Evolutionary conservation across 1,140 invertebrate species (phyloP).

Genomic region (Sycophila sp.): DNA sequence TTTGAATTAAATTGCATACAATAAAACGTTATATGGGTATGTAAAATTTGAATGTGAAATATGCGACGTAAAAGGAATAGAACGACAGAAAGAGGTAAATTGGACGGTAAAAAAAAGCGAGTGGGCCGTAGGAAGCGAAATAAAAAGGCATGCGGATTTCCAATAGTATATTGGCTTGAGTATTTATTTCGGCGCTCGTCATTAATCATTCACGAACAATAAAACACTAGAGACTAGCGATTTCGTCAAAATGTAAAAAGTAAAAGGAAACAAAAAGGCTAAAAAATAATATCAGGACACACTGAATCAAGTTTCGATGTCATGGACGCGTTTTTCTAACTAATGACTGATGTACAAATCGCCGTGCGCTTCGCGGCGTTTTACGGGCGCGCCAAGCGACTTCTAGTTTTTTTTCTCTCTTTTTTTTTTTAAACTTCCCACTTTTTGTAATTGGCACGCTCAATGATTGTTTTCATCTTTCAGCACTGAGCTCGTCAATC

Average conservation of each 20-base stretch:
- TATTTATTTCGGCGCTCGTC: conserved; percentile 28
- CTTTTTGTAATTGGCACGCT: conserved; percentile 20
- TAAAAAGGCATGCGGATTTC: not conserved
- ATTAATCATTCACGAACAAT: conserved; percentile 22
- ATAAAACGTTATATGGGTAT: too few species aligned
- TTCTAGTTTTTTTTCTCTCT: too few species aligned
- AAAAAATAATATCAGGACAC: conserved; percentile 10
- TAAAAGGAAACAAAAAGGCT: not conserved
- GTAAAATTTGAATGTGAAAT: too few species aligned
- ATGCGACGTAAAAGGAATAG: too few species aligned
- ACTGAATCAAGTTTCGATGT: conserved; percentile 17
- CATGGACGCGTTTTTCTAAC: conserved; percentile 14
- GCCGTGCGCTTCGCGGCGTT: not conserved
- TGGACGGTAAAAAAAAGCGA: too few species aligned
- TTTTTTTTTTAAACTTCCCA: too few species aligned
- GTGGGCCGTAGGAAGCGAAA: not conserved
- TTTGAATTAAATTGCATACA: too few species aligned
- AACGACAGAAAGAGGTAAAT: too few species aligned
- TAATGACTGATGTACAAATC: conserved; percentile 6
- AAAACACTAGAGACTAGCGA: conserved; percentile 33
- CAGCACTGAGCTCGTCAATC: not conserved
- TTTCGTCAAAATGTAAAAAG: conserved; percentile 16
- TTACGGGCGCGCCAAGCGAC: not conserved
- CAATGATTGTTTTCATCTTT: conserved; percentile 14
- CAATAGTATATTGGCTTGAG: conserved; percentile 22